Evolutionary conservation across 2,113 vertebrate genomes (phyloP), one percentile per base, ranked within the genome.

Genomic region (Ciconia boyciana): DNA sequence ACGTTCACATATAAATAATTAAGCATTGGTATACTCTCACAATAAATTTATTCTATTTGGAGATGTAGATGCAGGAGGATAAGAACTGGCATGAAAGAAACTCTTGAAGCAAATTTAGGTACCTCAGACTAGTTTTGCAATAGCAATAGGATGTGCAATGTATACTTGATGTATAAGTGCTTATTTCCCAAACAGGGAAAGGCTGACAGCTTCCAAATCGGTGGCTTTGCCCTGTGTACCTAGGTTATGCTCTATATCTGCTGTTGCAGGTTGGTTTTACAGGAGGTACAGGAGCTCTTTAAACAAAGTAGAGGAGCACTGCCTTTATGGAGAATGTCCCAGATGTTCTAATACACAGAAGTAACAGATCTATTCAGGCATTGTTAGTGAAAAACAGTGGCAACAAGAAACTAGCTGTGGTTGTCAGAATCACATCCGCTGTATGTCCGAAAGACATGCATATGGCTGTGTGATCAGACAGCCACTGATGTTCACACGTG

Each of bases 371-470:
- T 57, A 44, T 72, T 66, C 60, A 79, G 60, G 16, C 21, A 29
- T 9, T 51, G 49, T 55, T 25, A 16, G n/a, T 52, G 31, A 58
- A 89, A 78, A 86, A 34, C 28, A 58, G 16, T n/a, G 32, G 17
- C 61, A 55, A 49, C 7, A 70, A 48, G 16, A 80, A 75, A 52
- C 61, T 74, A 34, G 29, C 17, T 39, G 16, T 36, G 34, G 32
- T 46, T 92, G 51, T 80, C 36, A 76, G 72, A 69, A 64, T 61
- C 60, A 9, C 13, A 18, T 54, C 28, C 6, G 1, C 25, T 44
- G 16, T 2, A 2, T 44, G 20, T 49, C 44, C 0, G 1, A 46
- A 83, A 64, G n/a, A n/a, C 17, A 2, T 24, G 21, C 57, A 10
- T 39, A 8, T 19, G 32, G 32, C 51, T 55, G 29, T 70, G 66